phyloP scores from a whole-genome alignment of 2,888 invertebrate species.

The Falcaria lacertinaria region DNA sequence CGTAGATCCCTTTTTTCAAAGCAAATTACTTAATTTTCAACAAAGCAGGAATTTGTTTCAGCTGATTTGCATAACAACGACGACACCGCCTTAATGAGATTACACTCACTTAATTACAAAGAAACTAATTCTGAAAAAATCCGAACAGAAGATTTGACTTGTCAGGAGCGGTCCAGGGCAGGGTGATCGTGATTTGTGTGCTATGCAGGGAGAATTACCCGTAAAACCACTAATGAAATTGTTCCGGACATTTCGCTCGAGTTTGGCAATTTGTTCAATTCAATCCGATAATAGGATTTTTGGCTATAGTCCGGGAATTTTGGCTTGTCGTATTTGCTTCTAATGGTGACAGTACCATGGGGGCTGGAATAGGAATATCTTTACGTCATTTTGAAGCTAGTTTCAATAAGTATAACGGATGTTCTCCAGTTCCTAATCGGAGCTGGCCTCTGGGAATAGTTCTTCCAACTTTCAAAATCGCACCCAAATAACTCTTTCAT shows the following conservation, averaged over 20 bases:
- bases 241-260: slow-evolving; percentile 24
- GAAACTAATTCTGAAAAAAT: slow-evolving; percentile 3
- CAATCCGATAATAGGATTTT: slow-evolving; percentile 21
- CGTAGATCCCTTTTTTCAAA: not conserved
- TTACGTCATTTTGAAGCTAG: too few relatives aligned
- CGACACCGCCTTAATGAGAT: not conserved
- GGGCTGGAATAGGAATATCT: too few relatives aligned
- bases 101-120: not conserved
- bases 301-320: slow-evolving; percentile 6
- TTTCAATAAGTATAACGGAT: too few relatives aligned
- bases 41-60: not conserved
- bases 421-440: too few relatives aligned
- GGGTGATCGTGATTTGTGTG: slow-evolving; percentile 26
- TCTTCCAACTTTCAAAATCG: too few relatives aligned
- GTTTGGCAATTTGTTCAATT: slow-evolving; percentile 20
- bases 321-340: slow-evolving; percentile 1
- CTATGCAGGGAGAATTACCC: slow-evolving; percentile 30
- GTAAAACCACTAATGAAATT: slow-evolving; percentile 44
- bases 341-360: too few relatives aligned
- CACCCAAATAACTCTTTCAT: too few relatives aligned
- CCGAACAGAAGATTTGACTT: not conserved
- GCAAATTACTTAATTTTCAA: not conserved
- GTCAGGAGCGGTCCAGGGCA: not conserved
- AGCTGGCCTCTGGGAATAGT: too few relatives aligned
- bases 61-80: not conserved